Evolutionary conservation across 2,888 invertebrate species (phyloP).

Genomic region (Polydrusus pterygomalis): DNA sequence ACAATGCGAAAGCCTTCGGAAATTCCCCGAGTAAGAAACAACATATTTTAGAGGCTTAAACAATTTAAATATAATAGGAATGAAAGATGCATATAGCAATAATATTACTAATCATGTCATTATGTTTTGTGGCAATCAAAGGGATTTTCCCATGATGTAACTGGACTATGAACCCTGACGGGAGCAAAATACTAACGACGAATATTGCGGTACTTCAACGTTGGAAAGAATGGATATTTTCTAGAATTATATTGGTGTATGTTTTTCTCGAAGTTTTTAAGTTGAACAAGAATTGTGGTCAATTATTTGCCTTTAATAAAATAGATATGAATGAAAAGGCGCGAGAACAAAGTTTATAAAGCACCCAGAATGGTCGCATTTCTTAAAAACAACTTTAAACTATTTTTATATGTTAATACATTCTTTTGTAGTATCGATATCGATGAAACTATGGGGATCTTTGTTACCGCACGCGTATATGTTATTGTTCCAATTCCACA

Average conservation of each 20-base stretch:
- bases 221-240: not conserved
- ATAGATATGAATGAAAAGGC: no score
- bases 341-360: no score
- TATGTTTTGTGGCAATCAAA: not conserved
- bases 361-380: no score
- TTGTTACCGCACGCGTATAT: no score
- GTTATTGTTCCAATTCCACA: no score
- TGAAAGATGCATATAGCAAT: slow-evolving; percentile 3
- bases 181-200: slow-evolving; percentile 26
- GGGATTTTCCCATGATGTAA: slow-evolving; percentile 48
- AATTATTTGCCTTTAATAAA: no score
- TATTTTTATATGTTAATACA: no score
- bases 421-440: no score
- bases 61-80: slow-evolving; percentile 16
- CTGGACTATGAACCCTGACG: slow-evolving; percentile 28
- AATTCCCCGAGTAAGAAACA: not conserved
- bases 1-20: not conserved
- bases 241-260: not conserved
- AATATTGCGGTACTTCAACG: not conserved
- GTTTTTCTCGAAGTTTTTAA: not conserved
- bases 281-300: not conserved
- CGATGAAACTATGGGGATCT: no score
- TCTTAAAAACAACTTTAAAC: no score
- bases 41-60: slow-evolving; percentile 9
- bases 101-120: slow-evolving; percentile 3